Evolutionary conservation across 1,140 invertebrate species (phyloP), one percentile per base, ranked within the genome.

Genomic region (Latrodectus geometricus): DNA sequence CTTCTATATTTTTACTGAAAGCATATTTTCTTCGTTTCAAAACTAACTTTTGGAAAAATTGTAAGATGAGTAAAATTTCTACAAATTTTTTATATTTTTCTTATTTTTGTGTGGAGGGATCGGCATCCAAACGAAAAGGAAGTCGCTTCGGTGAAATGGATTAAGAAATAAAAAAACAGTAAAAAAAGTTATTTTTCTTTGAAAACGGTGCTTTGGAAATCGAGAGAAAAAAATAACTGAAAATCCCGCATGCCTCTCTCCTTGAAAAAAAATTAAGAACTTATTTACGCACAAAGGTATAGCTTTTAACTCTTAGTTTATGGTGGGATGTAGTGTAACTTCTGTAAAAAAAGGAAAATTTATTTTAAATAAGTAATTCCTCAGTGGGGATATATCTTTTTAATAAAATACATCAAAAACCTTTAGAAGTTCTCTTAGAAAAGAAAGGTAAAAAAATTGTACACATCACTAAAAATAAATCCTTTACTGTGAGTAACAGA

Each of bases 301-400:
- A 48, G 56, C 61, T 66, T 78, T 52, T 11, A 50, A 9, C 17
- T 76, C 61, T 7, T 9, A 72, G 14, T 11, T 78, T 66, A 68
- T n/a, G 17, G 76, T 68, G 35, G 68, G 76, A 78, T 49, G 75
- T 9, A 20, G 15, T 20, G 50, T n/a, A 49, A 49, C 54, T 48
- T 54, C 14, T 76, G n/a, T 20, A 9, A 49, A 65, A 68, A 17
- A 68, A 78, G 54, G 35, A 35, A 21, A 78, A 49, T 68, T 78
- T 61, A 78, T 78, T 78, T 68, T 78, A 78, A 78, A 78, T 66
- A 68, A 75, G 50, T 75, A 56, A 49, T 78, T 49, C 35, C 23
- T 15, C 9, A 23, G 54, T 14, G 35, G 23, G 56, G 23, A 77
- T 61, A 65, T 35, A 61, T 61, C 75, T 23, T 65, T 65, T 48